phyloP scores from a whole-genome alignment of 2,797 vertebrate genomes.

The Coccyzus lansbergi region DNA sequence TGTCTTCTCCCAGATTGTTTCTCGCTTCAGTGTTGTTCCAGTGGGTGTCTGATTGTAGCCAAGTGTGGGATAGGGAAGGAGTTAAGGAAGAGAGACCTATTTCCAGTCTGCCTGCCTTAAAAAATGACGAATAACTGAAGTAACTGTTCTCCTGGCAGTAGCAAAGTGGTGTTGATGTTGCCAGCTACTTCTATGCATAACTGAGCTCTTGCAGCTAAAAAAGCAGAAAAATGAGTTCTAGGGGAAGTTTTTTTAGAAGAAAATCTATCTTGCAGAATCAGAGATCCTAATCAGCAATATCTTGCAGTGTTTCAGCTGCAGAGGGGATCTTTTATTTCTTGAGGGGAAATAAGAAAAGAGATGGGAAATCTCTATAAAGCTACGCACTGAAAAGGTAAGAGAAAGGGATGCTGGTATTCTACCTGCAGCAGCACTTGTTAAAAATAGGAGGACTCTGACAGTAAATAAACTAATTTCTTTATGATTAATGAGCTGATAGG shows the following conservation, averaged over 20 bases:
- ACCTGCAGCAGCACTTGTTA: constrained; percentile 17
- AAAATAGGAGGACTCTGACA: not conserved
- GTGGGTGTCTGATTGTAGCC: not conserved
- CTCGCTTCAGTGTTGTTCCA: not conserved
- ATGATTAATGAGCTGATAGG: not conserved
- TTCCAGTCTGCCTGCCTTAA: not conserved
- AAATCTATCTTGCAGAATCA: not conserved
- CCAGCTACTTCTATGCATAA: not conserved
- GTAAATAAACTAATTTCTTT: not conserved
- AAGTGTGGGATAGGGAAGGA: not conserved
- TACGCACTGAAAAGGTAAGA: not conserved
- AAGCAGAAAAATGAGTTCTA: not conserved
- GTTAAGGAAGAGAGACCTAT: not conserved
- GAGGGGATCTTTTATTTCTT: not conserved
- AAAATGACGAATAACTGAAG: not conserved
- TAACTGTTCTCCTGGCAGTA: not conserved
- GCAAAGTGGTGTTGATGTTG: not conserved
- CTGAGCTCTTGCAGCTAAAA: not conserved
- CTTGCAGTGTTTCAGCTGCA: not conserved
- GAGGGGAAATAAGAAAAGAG: not conserved
- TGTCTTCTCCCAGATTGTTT: accelerated
- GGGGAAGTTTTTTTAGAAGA: not conserved
- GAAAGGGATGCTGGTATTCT: not conserved
- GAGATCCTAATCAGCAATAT: not conserved
- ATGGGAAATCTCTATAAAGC: not conserved